These are phyloP conservation scores for Peucedramus taeniatus DNA, from an alignment of 2,113 vertebrate species.

Conservation along the genomic window DNA sequence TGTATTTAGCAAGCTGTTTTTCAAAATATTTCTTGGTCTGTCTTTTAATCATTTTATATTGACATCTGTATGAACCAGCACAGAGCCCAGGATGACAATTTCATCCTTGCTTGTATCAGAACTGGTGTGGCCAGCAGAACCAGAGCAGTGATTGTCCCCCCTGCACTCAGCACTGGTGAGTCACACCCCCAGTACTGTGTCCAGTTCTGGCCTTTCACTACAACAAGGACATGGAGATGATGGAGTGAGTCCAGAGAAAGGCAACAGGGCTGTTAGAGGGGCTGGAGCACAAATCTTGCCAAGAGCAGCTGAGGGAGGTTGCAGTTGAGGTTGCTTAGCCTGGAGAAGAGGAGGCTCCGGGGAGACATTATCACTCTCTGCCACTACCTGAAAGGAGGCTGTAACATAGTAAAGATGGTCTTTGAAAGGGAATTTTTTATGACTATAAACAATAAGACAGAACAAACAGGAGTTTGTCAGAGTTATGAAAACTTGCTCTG, in stretches of 20 bases:
- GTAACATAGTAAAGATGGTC: background rate
- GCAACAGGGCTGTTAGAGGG: background rate
- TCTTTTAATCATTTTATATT: background rate
- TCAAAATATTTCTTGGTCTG: background rate
- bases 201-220: background rate
- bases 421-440: background rate
- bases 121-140: background rate
- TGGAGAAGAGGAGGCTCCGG: background rate
- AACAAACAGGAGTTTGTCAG: background rate
- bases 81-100: background rate
- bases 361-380: background rate
- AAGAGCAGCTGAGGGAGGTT: background rate
- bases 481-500: background rate
- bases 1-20: background rate
- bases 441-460: background rate
- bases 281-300: background rate
- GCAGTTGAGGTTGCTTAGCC: background rate
- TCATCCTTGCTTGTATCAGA: background rate
- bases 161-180: background rate
- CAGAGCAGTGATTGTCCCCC: background rate
- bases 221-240: background rate
- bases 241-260: background rate
- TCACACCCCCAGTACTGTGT: fast-evolving
- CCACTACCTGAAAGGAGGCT: background rate
- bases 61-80: background rate